Percentiles rank a stretch among this genome's conserved stretches.
Evolutionary conservation across 2,797 vertebrate genomes (phyloP).

Genomic region (Agapornis canus): DNA sequence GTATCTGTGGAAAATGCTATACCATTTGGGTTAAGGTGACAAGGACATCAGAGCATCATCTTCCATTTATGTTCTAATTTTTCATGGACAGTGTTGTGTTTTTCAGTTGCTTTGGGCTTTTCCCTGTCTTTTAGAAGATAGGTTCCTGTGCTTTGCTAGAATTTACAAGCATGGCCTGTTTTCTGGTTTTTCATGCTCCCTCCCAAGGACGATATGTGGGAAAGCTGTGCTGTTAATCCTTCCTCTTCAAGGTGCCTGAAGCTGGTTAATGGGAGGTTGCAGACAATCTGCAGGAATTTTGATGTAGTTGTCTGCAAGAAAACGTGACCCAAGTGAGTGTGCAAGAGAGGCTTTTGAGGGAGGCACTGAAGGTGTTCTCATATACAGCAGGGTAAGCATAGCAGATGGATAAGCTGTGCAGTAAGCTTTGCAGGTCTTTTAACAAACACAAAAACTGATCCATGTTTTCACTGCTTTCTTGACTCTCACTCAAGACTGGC

Average conservation of each 20-base stretch:
- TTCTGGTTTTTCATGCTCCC: not conserved
- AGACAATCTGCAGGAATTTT: constrained; percentile 40
- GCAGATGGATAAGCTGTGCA: not conserved
- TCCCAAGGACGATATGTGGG: not conserved
- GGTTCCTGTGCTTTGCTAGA: not conserved
- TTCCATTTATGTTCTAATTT: not conserved
- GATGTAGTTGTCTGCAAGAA: constrained; percentile 19
- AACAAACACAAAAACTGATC: not conserved
- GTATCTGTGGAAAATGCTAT: not conserved
- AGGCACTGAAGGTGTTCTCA: not conserved
- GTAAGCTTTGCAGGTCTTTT: not conserved
- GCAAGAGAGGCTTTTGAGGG: not conserved
- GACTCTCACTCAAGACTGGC: not conserved
- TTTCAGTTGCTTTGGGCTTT: not conserved
- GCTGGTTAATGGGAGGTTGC: constrained; percentile 41
- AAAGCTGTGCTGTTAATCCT: constrained; percentile 14
- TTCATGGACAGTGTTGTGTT: not conserved
- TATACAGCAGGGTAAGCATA: not conserved
- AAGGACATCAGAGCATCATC: not conserved
- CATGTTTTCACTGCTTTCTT: not conserved
- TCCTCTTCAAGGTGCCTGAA: constrained; percentile 27
- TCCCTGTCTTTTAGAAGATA: not conserved
- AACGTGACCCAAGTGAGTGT: not conserved
- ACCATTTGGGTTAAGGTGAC: not conserved
- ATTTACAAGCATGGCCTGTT: not conserved